These are phyloP conservation scores for Agriopis leucophaearia DNA, from an alignment of 2,888 invertebrate genomes.

Conservation along the genomic window DNA sequence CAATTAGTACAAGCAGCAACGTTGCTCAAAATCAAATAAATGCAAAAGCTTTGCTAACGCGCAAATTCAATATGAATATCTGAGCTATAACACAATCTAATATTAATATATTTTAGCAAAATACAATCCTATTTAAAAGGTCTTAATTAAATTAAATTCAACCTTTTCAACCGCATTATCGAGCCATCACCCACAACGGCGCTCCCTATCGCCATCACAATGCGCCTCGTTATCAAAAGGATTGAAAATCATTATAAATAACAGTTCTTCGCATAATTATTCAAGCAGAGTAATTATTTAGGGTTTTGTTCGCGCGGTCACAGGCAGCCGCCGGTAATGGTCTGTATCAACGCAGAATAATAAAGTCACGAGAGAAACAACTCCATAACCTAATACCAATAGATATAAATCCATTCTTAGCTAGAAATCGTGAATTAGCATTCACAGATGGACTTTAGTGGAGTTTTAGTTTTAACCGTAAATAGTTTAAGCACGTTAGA, in stretches of 20 bases:
- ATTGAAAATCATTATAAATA: slow-evolving; percentile 46
- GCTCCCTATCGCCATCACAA: slow-evolving; percentile 36
- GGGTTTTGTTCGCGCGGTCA: slow-evolving; percentile 48
- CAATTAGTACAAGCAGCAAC: no score
- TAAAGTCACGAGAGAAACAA: slow-evolving; percentile 11
- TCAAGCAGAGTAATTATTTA: slow-evolving; percentile 47
- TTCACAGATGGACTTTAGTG: not conserved
- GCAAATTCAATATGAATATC: not conserved
- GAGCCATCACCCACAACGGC: slow-evolving; percentile 32
- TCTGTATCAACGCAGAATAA: slow-evolving; percentile 66
- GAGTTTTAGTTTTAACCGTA: no score
- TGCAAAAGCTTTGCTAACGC: no score
- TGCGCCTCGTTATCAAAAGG: slow-evolving; percentile 41
- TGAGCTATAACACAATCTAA: not conserved
- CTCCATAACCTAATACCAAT: not conserved
- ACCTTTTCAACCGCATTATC: slow-evolving; percentile 19
- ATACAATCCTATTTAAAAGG: slow-evolving; percentile 11
- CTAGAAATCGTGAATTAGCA: not conserved
- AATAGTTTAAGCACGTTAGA: no score
- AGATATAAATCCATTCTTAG: not conserved
- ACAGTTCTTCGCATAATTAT: slow-evolving; percentile 44
- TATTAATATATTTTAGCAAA: slow-evolving; percentile 13
- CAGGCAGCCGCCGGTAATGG: slow-evolving; percentile 52
- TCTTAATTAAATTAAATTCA: slow-evolving; percentile 15
- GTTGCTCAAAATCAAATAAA: no score